These are phyloP conservation scores for Agonopterix alstromeriana DNA, from an alignment of 2,888 invertebrate genomes.

Conservation along the genomic window DNA sequence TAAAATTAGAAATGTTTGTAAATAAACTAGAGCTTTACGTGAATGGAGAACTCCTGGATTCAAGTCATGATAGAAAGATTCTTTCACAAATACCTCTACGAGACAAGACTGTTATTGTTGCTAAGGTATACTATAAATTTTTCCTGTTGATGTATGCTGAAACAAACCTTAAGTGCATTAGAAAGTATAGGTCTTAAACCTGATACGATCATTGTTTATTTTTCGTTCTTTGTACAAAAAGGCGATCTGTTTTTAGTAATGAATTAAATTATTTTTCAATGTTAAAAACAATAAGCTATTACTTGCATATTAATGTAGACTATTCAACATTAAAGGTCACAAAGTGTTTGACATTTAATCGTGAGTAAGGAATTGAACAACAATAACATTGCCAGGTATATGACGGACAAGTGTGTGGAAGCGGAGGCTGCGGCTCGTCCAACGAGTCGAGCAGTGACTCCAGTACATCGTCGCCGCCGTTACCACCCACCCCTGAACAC, in stretches of 20 bases:
- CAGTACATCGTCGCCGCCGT: conserved; percentile 93
- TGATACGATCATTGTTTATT: too few species aligned
- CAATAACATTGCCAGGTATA: conserved; percentile 39
- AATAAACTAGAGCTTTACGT: conserved; percentile 95
- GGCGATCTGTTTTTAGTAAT: too few species aligned
- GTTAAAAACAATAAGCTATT: too few species aligned
- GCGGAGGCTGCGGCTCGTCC: conserved; percentile 68
- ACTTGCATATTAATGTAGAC: neutral
- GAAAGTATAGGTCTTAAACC: too few species aligned
- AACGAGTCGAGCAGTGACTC: conserved; percentile 95
- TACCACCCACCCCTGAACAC: conserved; percentile 92
- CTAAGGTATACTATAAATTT: conserved; percentile 42
- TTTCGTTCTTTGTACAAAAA: too few species aligned
- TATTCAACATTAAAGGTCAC: neutral
- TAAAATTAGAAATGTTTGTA: conserved; percentile 93
- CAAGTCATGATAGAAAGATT: conserved; percentile 90
- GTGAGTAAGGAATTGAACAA: neutral
- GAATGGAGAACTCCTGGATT: conserved; percentile 92
- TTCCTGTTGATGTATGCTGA: too few species aligned
- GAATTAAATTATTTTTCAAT: too few species aligned
- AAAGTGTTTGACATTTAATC: too few species aligned
- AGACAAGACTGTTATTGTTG: conserved; percentile 88
- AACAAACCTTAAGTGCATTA: too few species aligned
- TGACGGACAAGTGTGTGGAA: conserved; percentile 66
- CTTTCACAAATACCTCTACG: conserved; percentile 89